Evolutionary conservation across 2,888 invertebrate genomes (phyloP).

Genomic region (Caenorhabditis doughertyi): DNA sequence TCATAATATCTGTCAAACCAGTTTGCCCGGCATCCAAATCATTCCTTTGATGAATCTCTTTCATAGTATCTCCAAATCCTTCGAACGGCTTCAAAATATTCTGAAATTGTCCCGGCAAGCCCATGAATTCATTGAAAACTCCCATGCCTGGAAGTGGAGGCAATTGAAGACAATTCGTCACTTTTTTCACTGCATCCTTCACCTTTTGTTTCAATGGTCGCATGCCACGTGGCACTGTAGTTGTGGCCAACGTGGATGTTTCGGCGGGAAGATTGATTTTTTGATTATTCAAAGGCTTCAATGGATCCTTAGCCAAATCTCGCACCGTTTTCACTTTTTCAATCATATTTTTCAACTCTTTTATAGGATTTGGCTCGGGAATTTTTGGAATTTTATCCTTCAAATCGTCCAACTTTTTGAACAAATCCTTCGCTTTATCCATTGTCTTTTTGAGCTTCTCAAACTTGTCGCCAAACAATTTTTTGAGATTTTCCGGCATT

Average conservation of each 20-base stretch:
- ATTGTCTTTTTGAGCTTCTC: not conserved
- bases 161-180: no score
- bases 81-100: no score
- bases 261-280: no score
- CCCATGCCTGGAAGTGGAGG: no score
- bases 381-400: not conserved
- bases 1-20: not conserved
- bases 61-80: no score
- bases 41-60: not conserved
- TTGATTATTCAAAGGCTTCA: no score
- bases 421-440: not conserved
- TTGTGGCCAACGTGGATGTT: not conserved
- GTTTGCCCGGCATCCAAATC: no score
- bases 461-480: constrained; percentile 7
- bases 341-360: not conserved
- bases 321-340: not conserved
- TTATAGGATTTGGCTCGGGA: constrained; percentile 2
- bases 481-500: not conserved
- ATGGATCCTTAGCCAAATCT: not conserved
- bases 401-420: not conserved
- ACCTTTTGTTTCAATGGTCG: no score
- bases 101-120: no score
- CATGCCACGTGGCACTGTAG: not conserved
- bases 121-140: no score
- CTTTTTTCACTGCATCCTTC: no score